A percentile compares a stretch with the other conserved stretches of the same genome.
Conservation (phyloP, 2,888 invertebrate genomes). For the Drosophila koepferae region DNA sequence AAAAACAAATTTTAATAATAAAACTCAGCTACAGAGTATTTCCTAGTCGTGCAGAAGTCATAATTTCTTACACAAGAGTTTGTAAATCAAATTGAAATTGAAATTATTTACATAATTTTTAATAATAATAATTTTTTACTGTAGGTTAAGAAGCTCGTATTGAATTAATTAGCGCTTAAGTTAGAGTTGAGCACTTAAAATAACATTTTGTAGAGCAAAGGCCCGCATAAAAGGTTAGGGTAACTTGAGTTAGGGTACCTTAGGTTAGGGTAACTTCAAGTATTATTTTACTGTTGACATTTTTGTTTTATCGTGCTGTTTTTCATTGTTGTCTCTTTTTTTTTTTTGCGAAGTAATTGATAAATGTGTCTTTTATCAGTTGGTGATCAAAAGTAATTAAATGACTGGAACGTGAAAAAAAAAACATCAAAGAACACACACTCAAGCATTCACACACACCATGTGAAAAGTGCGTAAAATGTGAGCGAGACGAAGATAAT, state of each 20-base stretch:
- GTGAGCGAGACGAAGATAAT: slow-evolving; percentile 49
- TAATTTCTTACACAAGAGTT: background rate
- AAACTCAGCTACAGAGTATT: background rate
- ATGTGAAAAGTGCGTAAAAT: slow-evolving; percentile 60
- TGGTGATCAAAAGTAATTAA: slow-evolving; percentile 75
- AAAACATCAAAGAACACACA: slow-evolving; percentile 30
- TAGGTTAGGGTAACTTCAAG: slow-evolving; percentile 7
- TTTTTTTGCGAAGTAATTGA: slow-evolving; percentile 78
- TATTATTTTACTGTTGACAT: slow-evolving; percentile 11
- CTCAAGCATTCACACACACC: slow-evolving; percentile 7
- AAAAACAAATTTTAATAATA: background rate
- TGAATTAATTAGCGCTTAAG: background rate
- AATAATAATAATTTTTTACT: background rate
- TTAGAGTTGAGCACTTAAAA: background rate
- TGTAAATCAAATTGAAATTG: background rate
- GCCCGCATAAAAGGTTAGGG: background rate
- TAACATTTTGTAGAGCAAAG: background rate
- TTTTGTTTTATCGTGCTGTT: slow-evolving; percentile 34
- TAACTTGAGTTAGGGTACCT: slow-evolving; percentile 2
- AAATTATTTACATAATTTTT: background rate
- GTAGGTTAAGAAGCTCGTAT: background rate
- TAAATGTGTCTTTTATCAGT: slow-evolving; percentile 71
- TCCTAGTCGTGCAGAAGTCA: background rate
- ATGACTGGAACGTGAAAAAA: slow-evolving; percentile 44
- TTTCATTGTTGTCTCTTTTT: slow-evolving; percentile 54